Evolutionary conservation across 1,140 invertebrate genomes (phyloP).

Genomic region (Atta colombica): DNA sequence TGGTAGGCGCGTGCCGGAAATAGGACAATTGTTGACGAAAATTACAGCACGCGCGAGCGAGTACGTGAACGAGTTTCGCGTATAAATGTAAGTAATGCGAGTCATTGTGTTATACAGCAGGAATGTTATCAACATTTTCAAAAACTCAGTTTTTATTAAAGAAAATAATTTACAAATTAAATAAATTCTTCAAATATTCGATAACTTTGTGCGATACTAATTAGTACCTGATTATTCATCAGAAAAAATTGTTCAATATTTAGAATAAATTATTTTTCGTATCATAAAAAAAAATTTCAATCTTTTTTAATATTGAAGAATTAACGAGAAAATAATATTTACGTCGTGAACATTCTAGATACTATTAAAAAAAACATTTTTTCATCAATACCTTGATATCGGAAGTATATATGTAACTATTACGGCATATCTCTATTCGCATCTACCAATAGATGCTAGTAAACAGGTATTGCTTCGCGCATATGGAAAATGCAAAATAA

Average conservation of each 20-base stretch:
- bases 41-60: slow-evolving; percentile 17
- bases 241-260: background rate
- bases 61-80: background rate
- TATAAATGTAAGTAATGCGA: slow-evolving; percentile 7
- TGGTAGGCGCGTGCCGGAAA: slow-evolving; percentile 40
- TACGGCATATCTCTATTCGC: background rate
- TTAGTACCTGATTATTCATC: background rate
- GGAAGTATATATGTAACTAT: background rate
- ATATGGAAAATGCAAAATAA: slow-evolving; percentile 50
- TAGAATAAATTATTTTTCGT: background rate
- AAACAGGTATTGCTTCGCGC: slow-evolving; percentile 12
- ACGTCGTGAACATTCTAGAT: background rate
- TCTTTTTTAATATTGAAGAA: background rate
- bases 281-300: background rate
- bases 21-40: slow-evolving; percentile 9
- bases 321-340: background rate
- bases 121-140: background rate
- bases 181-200: background rate
- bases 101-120: background rate
- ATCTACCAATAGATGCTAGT: background rate
- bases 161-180: slow-evolving; percentile 1
- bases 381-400: background rate
- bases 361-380: background rate
- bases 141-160: background rate
- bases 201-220: background rate